Percentiles rank a stretch among this genome's conserved stretches.
phyloP scores from a whole-genome alignment of 2,797 vertebrate genomes.

The Xerus rutilus region DNA sequence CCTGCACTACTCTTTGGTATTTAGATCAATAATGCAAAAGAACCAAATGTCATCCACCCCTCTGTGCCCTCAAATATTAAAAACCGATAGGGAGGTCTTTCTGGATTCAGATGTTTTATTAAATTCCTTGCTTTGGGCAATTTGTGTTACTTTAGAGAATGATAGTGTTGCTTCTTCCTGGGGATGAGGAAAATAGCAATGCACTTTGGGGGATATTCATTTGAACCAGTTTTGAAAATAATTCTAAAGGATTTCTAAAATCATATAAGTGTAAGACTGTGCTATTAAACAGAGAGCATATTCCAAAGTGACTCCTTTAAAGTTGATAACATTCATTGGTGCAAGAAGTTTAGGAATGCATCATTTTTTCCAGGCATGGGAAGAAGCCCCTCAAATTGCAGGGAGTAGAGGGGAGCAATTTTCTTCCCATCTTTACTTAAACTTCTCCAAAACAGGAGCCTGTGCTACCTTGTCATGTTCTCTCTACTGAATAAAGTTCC shows the following conservation, averaged over 20 bases:
- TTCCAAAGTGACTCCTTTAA: not conserved
- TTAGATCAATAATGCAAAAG: constrained; percentile 46
- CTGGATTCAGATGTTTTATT: not conserved
- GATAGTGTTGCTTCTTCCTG: not conserved
- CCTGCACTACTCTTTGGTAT: not conserved
- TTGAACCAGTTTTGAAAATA: not conserved
- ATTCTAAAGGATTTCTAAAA: not conserved
- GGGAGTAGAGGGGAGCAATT: not conserved
- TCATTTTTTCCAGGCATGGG: not conserved
- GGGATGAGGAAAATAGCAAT: not conserved
- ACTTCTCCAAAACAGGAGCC: not conserved
- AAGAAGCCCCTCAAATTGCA: not conserved
- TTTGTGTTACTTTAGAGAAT: not conserved
- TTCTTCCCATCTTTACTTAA: not conserved
- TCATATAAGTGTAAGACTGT: too few species aligned
- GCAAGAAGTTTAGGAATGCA: not conserved
- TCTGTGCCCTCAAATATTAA: not conserved
- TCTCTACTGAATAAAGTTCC: not conserved
- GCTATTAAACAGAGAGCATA: not conserved
- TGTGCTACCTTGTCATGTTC: not conserved
- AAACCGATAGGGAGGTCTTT: not conserved
- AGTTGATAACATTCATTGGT: not conserved
- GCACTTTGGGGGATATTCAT: not conserved
- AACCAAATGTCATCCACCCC: not conserved
- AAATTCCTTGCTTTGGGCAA: not conserved